A percentile compares a stretch with the other conserved stretches of the same genome.
Conservation (phyloP, 2,888 invertebrate genomes). For the Polymixis lichenea region DNA sequence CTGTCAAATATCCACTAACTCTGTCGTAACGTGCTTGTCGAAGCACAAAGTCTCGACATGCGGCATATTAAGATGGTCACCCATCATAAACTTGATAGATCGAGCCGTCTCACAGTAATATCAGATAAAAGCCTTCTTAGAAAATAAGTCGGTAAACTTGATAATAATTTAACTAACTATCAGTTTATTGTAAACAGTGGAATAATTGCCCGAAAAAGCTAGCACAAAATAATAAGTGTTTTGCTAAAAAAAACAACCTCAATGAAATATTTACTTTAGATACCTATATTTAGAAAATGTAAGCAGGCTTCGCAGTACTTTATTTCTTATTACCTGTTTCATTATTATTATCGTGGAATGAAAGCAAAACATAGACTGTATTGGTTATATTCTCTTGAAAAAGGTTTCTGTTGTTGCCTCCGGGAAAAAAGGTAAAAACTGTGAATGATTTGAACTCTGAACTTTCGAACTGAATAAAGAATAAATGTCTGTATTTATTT, state of each 20-base stretch:
- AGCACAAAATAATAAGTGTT: not conserved
- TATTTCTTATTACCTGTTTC: conserved; percentile 19
- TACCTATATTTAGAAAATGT: conserved; percentile 10
- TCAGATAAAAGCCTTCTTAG: not conserved
- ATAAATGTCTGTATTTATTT: not conserved
- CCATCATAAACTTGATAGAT: not conserved
- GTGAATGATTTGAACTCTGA: conserved; percentile 40
- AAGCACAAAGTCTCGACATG: too few relatives aligned
- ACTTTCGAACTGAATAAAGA: conserved; percentile 10
- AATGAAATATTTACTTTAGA: conserved; percentile 6
- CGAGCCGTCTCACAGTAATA: not conserved
- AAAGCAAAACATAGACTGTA: conserved; percentile 46
- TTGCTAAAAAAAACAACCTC: too few relatives aligned
- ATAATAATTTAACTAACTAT: not conserved
- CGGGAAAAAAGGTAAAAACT: conserved; percentile 12
- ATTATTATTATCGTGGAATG: conserved; percentile 30
- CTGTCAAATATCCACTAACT: not conserved
- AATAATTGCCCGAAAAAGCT: not conserved
- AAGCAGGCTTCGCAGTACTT: not conserved
- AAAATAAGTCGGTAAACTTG: not conserved
- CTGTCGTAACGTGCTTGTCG: not conserved
- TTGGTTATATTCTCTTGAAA: conserved; percentile 34
- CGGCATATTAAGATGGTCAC: not conserved
- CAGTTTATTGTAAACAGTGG: not conserved
- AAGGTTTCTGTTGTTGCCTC: conserved; percentile 29